Base-by-base conservation (phyloP, 2,113 vertebrate genomes). In the Cochlearius cochlearius region DNA sequence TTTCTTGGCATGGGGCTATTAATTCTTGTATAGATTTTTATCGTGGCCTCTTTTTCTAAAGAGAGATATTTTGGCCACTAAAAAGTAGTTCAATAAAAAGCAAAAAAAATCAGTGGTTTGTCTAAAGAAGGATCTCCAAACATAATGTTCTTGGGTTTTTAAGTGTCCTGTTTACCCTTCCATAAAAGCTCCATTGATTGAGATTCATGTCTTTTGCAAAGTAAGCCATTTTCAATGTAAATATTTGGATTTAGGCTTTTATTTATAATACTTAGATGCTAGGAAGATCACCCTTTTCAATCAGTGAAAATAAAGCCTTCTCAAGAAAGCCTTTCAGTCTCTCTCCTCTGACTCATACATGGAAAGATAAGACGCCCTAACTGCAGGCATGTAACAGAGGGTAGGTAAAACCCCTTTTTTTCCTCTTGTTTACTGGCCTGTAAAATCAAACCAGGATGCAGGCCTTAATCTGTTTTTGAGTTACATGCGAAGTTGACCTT, bases 161-260 rank as follows among this genome's bases (percentile, higher is more conserved):
- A 82, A 72, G n/a, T 88, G 56, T 75, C 60, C 64, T 67, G 88
- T 90, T 80, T 78, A 59, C n/a, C 74, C 74, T 80, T 96, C 63
- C 23, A 8, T 90, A 67, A 86, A 84, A 92, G 38, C 85, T 43
- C 4, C 47, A 36, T 84, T 58, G 38, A 12, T 5, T n/a, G 45
- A 66, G 47, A 50, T 93, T 62, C 15, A 5, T 53, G 30, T 67
- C 34, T 85, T 79, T 36, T 82, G 66, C 71, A 41, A 49, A 84
- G 76, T 58, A 77, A 94, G 80, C 83, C 12, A 15, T 82, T 94
- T 94, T 77, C 15, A 55, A 8, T 71, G 68, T 81, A 82, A 90
- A 77, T 93, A 84, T 92, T 92, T 94, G 60, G 56, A 74, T 88
- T 69, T 67, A 59, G 68, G 26, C 15, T 85, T 96, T 91, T 91